phyloP scores from a whole-genome alignment of 2,888 invertebrate genomes.

The Apodemia hepburni region DNA sequence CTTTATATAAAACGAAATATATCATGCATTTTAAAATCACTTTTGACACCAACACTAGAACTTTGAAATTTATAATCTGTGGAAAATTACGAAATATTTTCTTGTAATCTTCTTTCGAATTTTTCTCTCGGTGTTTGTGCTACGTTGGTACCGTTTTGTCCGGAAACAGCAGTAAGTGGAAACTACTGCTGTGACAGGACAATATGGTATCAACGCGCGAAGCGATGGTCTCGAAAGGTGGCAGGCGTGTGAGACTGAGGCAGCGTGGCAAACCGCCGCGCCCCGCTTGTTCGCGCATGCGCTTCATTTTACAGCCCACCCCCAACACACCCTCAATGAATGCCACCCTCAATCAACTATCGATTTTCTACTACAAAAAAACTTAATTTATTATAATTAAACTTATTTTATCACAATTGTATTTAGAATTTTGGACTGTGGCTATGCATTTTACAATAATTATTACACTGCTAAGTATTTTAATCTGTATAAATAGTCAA shows the following conservation, averaged over 20 bases:
- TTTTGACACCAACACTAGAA: constrained; percentile 28
- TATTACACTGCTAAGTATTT: too few relatives aligned
- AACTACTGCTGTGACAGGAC: constrained; percentile 99
- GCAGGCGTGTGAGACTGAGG: constrained; percentile 79
- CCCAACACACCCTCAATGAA: constrained; percentile 61
- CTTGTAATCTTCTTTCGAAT: constrained; percentile 12
- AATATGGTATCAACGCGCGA: constrained; percentile 89
- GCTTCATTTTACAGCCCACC: constrained; percentile 44
- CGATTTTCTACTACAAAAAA: constrained; percentile 61
- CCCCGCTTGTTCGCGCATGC: constrained; percentile 62
- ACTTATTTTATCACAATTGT: background rate
- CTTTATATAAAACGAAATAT: constrained; percentile 34
- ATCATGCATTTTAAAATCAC: constrained; percentile 18
- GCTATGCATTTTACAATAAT: too few relatives aligned
- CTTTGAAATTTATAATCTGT: constrained; percentile 5
- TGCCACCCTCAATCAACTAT: constrained; percentile 68
- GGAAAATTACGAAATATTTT: constrained; percentile 2
- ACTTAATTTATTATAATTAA: constrained; percentile 41
- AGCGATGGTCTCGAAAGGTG: constrained; percentile 58
- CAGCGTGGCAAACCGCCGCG: constrained; percentile 59
- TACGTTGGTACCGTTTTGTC: constrained; percentile 83
- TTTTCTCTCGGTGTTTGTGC: constrained; percentile 40
- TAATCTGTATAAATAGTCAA: too few relatives aligned
- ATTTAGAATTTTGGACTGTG: background rate
- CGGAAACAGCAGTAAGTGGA: constrained; percentile 93